phyloP scores from a whole-genome alignment of 2,888 invertebrate species.

The Ceriagrion tenellum region DNA sequence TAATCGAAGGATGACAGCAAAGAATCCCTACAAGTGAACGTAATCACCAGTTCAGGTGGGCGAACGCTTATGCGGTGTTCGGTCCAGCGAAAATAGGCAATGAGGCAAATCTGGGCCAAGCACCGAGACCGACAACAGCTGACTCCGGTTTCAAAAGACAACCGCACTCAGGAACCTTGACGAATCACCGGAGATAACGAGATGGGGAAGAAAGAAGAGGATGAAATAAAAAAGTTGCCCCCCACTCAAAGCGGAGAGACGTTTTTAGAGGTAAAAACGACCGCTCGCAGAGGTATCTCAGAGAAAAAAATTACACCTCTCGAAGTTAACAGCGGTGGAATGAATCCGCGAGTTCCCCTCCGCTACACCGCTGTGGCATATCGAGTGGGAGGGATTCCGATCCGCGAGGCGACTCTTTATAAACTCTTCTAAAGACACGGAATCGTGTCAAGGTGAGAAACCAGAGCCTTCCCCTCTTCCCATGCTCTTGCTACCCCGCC shows the following conservation, averaged over 20 bases:
- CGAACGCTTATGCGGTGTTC: too few relatives aligned
- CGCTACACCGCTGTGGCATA: neutral
- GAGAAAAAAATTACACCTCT: neutral
- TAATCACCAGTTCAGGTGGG: too few relatives aligned
- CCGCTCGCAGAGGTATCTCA: neutral
- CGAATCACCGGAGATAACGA: neutral
- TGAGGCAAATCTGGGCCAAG: neutral
- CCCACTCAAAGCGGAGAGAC: neutral
- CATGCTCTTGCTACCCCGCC: neutral
- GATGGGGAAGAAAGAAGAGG: neutral
- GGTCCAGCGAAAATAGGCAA: neutral
- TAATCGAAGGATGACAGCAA: too few relatives aligned
- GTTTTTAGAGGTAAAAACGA: neutral
- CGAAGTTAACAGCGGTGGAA: neutral
- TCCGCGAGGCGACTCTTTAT: neutral
- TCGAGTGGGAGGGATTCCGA: neutral
- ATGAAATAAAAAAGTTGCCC: neutral
- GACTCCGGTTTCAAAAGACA: neutral
- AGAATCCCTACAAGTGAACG: too few relatives aligned
- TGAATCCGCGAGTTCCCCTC: neutral
- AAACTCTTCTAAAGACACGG: neutral
- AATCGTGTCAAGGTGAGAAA: neutral
- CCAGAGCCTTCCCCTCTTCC: neutral
- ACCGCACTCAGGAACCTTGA: neutral
- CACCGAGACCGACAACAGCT: neutral